Conservation (phyloP, 2,797 vertebrate genomes). For the Sandelia bainsii region DNA sequence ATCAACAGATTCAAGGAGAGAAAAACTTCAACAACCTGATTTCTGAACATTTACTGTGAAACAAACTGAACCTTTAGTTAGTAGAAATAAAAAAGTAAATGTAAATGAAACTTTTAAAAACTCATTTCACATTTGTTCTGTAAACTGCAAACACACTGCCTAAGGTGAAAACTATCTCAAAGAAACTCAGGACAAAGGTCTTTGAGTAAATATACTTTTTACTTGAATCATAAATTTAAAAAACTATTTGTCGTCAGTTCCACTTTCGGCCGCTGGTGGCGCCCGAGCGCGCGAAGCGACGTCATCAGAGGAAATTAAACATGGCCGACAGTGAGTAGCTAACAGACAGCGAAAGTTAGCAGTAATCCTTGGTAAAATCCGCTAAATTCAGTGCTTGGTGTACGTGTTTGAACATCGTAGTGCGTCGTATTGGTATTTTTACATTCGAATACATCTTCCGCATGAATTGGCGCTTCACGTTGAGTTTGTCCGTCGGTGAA, state of each 20-base stretch:
- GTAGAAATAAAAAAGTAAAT: too few relatives aligned
- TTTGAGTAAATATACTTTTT: too few relatives aligned
- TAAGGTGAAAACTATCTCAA: too few relatives aligned
- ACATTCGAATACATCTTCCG: fast-evolving
- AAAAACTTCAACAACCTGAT: too few relatives aligned
- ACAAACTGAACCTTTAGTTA: too few relatives aligned
- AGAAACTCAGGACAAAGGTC: too few relatives aligned
- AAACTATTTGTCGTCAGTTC: background rate
- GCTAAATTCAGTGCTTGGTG: background rate
- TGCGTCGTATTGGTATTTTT: fast-evolving
- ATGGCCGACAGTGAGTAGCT: constrained; percentile 73
- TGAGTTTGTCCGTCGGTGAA: constrained; percentile 1
- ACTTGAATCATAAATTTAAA: background rate
- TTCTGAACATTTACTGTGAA: too few relatives aligned
- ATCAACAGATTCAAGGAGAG: too few relatives aligned
- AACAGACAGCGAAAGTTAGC: constrained; percentile 56
- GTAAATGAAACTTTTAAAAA: too few relatives aligned
- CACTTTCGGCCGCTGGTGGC: constrained; percentile 54
- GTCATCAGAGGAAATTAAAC: constrained; percentile 53
- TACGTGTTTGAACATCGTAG: background rate
- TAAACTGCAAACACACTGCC: too few relatives aligned
- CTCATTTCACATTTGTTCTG: too few relatives aligned
- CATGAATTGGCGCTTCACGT: background rate
- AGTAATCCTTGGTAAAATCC: constrained; percentile 11
- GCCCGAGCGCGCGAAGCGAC: constrained; percentile 10